phyloP scores from a whole-genome alignment of 1,140 invertebrate genomes.

The Popillia japonica region DNA sequence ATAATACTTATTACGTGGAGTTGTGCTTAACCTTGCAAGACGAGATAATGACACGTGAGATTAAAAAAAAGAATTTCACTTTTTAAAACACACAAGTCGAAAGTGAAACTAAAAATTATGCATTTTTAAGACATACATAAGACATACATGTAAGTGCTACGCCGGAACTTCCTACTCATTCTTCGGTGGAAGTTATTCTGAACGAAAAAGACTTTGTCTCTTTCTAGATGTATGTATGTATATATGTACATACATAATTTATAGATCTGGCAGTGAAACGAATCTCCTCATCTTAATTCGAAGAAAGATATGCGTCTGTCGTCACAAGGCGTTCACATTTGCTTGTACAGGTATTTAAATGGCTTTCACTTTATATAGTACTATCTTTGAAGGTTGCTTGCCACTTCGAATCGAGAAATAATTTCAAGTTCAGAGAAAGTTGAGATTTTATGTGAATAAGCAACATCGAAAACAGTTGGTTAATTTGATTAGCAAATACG shows the following conservation, averaged over 20 bases:
- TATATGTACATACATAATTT: no score
- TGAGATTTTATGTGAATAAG: background rate
- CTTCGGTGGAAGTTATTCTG: no score
- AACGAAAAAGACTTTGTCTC: no score
- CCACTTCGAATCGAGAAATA: background rate
- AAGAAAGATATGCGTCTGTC: background rate
- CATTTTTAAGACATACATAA: background rate
- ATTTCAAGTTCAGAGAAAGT: conserved; percentile 29
- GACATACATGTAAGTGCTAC: no score
- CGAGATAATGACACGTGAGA: background rate
- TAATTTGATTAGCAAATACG: no score
- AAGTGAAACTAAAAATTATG: background rate
- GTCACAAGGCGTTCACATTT: background rate
- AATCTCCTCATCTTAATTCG: background rate
- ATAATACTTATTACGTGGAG: no score
- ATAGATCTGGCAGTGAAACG: no score
- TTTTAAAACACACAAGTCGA: background rate
- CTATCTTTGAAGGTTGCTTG: background rate
- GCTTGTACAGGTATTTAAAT: background rate
- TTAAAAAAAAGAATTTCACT: background rate
- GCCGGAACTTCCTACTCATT: no score
- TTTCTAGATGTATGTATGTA: no score
- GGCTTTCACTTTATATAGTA: background rate
- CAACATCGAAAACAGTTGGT: no score
- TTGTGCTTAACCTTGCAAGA: background rate